These are phyloP conservation scores for Zeuzera pyrina DNA, from an alignment of 2,888 invertebrate species.

Conservation along the genomic window DNA sequence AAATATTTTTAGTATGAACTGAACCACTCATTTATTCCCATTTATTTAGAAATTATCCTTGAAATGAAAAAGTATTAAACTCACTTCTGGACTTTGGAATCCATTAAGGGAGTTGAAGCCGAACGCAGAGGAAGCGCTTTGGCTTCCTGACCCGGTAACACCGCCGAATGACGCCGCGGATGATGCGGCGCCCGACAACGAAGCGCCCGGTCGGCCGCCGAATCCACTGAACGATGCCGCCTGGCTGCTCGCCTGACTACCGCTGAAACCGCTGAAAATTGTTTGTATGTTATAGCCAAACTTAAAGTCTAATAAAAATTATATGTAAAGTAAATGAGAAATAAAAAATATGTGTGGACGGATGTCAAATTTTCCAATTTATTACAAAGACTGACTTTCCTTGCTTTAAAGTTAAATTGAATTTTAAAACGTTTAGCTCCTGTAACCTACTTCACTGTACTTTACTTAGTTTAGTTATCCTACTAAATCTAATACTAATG, in stretches of 20 bases:
- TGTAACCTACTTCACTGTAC: too few relatives aligned
- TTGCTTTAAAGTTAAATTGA: too few relatives aligned
- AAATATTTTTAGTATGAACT: neutral
- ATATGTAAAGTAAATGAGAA: too few relatives aligned
- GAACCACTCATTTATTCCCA: too few relatives aligned
- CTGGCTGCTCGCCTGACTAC: conserved; percentile 66
- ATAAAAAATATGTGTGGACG: too few relatives aligned
- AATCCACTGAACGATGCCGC: conserved; percentile 52
- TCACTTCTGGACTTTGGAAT: conserved; percentile 46
- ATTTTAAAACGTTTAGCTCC: too few relatives aligned
- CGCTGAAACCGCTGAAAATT: conserved; percentile 49
- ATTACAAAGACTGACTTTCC: too few relatives aligned
- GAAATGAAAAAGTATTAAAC: conserved; percentile 11
- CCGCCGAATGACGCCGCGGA: conserved; percentile 40
- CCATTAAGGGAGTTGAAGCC: conserved; percentile 50
- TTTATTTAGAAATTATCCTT: neutral
- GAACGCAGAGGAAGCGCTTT: conserved; percentile 58
- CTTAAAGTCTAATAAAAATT: neutral
- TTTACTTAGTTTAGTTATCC: too few relatives aligned
- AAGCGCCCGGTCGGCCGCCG: conserved; percentile 34
- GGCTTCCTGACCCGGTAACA: conserved; percentile 38
- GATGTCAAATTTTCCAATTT: too few relatives aligned
- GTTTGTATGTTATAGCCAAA: neutral
- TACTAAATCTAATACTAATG: too few relatives aligned
- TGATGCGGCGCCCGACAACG: conserved; percentile 46